Conservation (phyloP, 2,113 vertebrate species). For the Neotragus moschatus region DNA sequence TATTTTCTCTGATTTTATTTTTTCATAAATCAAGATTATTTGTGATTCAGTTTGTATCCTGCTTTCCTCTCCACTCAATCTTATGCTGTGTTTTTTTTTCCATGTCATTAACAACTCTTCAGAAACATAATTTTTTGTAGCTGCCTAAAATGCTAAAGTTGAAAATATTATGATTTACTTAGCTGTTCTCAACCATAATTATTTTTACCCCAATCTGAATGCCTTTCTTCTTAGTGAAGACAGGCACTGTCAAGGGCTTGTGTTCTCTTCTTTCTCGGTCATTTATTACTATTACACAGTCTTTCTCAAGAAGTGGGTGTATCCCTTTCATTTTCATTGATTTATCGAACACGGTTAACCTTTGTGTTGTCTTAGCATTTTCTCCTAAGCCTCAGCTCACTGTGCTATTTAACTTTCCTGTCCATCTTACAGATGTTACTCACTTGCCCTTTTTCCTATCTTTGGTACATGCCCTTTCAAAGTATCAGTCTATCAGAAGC, state of each 20-base stretch:
- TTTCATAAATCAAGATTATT: constrained; percentile 48
- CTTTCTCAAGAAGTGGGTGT: neutral
- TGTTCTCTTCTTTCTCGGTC: neutral
- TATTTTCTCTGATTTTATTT: constrained; percentile 29
- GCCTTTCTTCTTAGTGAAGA: constrained; percentile 1
- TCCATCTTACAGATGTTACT: constrained; percentile 10
- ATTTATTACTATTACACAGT: neutral
- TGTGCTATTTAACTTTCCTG: constrained; percentile 62
- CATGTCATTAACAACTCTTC: constrained; percentile 25
- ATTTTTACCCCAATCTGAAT: neutral
- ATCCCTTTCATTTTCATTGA: constrained; percentile 1
- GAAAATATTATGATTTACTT: constrained; percentile 38
- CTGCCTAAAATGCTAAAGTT: constrained; percentile 23
- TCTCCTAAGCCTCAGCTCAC: constrained; percentile 5
- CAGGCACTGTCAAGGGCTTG: neutral
- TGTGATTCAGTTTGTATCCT: constrained; percentile 34
- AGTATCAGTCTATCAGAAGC: neutral
- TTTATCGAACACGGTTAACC: constrained; percentile 15
- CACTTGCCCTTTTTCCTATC: neutral
- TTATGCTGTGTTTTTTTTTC: neutral
- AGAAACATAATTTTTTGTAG: constrained; percentile 34
- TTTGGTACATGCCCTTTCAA: constrained; percentile 44
- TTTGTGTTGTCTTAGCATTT: constrained; percentile 62
- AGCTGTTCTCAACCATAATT: constrained; percentile 19
- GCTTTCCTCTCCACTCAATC: neutral